Evolutionary conservation across 35 echinoderm and acorn worm genomes (phyloP).

Genomic region (Ptychodera flava): DNA sequence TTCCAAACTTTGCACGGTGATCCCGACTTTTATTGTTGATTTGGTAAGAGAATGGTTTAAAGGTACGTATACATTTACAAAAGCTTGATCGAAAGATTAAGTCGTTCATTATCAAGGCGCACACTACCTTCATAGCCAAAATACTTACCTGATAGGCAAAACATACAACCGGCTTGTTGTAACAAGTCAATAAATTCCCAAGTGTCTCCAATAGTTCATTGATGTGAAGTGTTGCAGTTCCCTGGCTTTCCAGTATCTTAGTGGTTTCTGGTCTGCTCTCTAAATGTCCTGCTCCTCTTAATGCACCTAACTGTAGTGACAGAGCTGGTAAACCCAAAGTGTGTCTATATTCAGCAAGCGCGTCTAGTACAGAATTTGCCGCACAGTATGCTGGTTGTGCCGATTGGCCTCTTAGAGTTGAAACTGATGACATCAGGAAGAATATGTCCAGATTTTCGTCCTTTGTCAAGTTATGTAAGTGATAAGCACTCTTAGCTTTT

Average conservation of each 20-base stretch:
- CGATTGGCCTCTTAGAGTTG: constrained; percentile 43
- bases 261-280: constrained; percentile 25
- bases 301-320: constrained; percentile 48
- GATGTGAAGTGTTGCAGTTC: constrained; percentile 47
- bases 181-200: constrained; percentile 41
- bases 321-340: constrained; percentile 45
- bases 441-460: constrained; percentile 55
- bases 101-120: no score
- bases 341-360: constrained; percentile 34
- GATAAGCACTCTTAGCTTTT: constrained; percentile 29
- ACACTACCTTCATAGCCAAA: no score
- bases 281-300: constrained; percentile 43
- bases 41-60: no score
- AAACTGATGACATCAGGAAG: constrained; percentile 44
- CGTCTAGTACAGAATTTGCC: constrained; percentile 35
- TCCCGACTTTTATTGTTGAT: no score
- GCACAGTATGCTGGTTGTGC: constrained; percentile 39
- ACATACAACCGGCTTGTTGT: constrained; percentile 44
- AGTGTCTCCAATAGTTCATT: constrained; percentile 69
- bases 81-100: no score
- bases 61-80: no score
- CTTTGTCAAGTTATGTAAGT: constrained; percentile 40
- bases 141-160: constrained; percentile 56
- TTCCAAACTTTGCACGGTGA: no score
- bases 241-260: constrained; percentile 17